Evolutionary conservation across 2,888 invertebrate genomes (phyloP).

Genomic region (Emesis russula): DNA sequence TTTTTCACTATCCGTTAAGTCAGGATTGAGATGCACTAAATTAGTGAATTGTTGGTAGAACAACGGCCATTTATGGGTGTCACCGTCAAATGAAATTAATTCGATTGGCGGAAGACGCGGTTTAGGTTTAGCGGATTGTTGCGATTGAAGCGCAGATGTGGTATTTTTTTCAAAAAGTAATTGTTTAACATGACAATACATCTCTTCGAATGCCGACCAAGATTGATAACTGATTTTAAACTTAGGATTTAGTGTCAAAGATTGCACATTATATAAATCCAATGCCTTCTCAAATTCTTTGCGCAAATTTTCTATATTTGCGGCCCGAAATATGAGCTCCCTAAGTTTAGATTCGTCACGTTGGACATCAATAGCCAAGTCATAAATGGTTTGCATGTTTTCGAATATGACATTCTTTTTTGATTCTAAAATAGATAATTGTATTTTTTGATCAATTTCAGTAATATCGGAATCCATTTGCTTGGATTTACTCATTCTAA

Average conservation of each 20-base stretch:
- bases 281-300: constrained; percentile 17
- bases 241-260: constrained; percentile 25
- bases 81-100: constrained; percentile 43
- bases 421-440: too few species aligned
- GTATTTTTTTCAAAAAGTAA: not conserved
- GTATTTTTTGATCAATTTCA: too few species aligned
- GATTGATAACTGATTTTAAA: constrained; percentile 19
- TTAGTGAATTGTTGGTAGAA: constrained; percentile 46
- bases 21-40: constrained; percentile 41
- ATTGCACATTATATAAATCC: constrained; percentile 22
- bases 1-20: constrained; percentile 43
- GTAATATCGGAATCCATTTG: too few species aligned
- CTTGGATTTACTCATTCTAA: too few species aligned
- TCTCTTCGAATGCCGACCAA: constrained; percentile 8
- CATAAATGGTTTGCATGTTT: constrained; percentile 5
- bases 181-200: constrained; percentile 33
- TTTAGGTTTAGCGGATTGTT: not conserved
- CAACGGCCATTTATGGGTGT: constrained; percentile 30
- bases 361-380: not conserved
- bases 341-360: not conserved
- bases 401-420: not conserved
- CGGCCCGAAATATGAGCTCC: not conserved
- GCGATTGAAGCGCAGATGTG: not conserved
- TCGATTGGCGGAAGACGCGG: constrained; percentile 41
- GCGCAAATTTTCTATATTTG: constrained; percentile 32